These are phyloP conservation scores for Microctenopoma steveboyesi DNA, from an alignment of 2,797 vertebrate species.

Conservation along the genomic window DNA sequence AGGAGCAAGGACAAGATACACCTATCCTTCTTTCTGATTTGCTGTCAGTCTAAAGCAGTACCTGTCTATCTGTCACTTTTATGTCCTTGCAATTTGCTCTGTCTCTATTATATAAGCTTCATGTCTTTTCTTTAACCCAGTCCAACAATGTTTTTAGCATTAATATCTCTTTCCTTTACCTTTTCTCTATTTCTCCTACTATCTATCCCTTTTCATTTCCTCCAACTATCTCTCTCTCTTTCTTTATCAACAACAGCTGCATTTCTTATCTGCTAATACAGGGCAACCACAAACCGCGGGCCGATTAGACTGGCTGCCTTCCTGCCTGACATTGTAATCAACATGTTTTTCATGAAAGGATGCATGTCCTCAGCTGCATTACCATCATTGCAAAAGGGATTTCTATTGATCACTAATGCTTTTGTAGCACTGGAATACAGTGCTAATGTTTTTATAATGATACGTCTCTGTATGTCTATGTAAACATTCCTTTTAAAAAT, in stretches of 20 bases:
- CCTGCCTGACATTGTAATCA: slow-evolving; percentile 3
- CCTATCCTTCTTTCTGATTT: slow-evolving; percentile 13
- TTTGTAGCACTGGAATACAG: no score
- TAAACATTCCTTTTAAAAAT: no score
- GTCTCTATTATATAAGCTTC: slow-evolving; percentile 12
- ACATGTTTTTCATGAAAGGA: no score
- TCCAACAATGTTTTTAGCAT: background rate
- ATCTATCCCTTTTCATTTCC: background rate
- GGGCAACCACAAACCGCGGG: slow-evolving; percentile 13
- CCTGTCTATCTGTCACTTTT: slow-evolving; percentile 18
- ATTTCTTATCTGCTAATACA: slow-evolving; percentile 67
- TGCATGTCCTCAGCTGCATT: no score
- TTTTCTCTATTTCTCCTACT: background rate
- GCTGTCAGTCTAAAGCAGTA: slow-evolving; percentile 10
- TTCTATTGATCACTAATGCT: no score
- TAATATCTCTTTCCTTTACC: background rate
- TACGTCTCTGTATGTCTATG: no score
- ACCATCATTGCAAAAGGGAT: no score
- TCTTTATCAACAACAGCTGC: slow-evolving; percentile 56
- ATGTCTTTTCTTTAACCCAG: background rate
- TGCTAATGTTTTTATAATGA: no score
- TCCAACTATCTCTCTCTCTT: background rate
- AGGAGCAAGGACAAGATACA: slow-evolving; percentile 38
- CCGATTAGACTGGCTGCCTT: slow-evolving; percentile 37
- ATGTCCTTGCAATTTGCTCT: slow-evolving; percentile 13